Percentiles rank a stretch among this genome's conserved stretches.
phyloP scores from a whole-genome alignment of 2,888 invertebrate genomes.

The Halocaridina rubra region DNA sequence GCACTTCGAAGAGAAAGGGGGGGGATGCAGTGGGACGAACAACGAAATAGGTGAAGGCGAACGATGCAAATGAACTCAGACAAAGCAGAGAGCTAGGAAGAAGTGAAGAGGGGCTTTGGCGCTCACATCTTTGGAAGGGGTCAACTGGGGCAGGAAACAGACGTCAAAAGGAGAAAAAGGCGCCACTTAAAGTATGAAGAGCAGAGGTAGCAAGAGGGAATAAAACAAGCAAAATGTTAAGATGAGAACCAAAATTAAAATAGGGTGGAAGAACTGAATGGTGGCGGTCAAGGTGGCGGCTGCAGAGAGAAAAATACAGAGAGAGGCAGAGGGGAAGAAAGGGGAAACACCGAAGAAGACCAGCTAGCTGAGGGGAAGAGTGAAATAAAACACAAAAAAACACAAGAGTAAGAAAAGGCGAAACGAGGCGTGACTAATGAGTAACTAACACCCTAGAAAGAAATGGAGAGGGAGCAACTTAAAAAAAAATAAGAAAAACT shows the following conservation, averaged over 20 bases:
- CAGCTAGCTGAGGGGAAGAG: background rate
- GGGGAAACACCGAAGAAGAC: background rate
- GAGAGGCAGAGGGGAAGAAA: background rate
- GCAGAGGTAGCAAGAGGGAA: background rate
- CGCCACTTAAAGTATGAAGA: background rate
- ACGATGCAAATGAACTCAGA: background rate
- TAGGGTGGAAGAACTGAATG: background rate
- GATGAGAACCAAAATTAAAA: background rate
- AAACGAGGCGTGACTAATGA: background rate
- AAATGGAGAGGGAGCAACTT: background rate
- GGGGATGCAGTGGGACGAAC: background rate
- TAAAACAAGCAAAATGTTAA: background rate
- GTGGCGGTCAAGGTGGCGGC: background rate
- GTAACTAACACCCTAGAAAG: background rate
- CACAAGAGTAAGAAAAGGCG: too few relatives aligned
- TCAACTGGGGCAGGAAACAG: background rate
- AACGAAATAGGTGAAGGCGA: background rate
- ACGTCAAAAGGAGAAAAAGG: background rate
- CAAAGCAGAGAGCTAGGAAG: background rate
- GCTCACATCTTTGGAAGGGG: background rate
- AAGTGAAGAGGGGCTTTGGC: background rate
- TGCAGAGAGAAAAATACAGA: background rate
- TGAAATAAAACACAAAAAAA: too few relatives aligned
- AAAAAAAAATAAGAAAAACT: background rate
- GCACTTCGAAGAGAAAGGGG: background rate